Evolutionary conservation across 2,113 vertebrate species (phyloP), one percentile per base, ranked within the genome.

Genomic region (Calonectris borealis): DNA sequence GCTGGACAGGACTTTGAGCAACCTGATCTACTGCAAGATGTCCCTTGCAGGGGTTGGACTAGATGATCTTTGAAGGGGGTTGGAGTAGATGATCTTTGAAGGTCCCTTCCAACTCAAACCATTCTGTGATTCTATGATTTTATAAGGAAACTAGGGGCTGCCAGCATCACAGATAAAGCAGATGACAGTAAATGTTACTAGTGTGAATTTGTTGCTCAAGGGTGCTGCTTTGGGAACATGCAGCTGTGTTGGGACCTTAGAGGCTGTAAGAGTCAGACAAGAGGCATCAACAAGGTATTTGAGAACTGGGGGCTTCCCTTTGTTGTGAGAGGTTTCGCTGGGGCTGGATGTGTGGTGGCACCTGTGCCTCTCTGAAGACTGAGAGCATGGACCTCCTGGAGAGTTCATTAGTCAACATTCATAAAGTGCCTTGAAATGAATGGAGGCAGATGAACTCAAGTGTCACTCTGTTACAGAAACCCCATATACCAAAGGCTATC

Each of bases 351-450:
- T 38, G 31, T 69, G 49, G 71, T 86, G 80, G 51, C 96, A 95
- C 76, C 93, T 97, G 95, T 90, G 93, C 86, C 83, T 92, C 88
- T 80, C 44, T 54, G 70, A 84, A 79, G 84, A 9, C 55, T 86
- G 77, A 58, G 70, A 94, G 68, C n/a, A 1, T 27, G 79, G 91
- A 88, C 68, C 76, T 92, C 95, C 88, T 77, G 90, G 51, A 16
- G 90, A 68, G 90, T 81, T 94, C 88, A 71, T 96, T 75, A 92
- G 76, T 40, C 83, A 94, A 52, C 73, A 95, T 96, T 96, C 82
- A 91, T 51, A 3, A 61, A 55, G 57, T 48, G 72, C 46, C 52
- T 77, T 48, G 85, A 73, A n/a, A 75, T 96, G 76, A 95, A 78
- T 86, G 72, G 54, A 86, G 32, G 55, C 93, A 96, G 85, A 90